Evolutionary conservation across 1,140 invertebrate genomes (phyloP), one percentile per base, ranked within the genome.

Genomic region (Probaryconus sp.): DNA sequence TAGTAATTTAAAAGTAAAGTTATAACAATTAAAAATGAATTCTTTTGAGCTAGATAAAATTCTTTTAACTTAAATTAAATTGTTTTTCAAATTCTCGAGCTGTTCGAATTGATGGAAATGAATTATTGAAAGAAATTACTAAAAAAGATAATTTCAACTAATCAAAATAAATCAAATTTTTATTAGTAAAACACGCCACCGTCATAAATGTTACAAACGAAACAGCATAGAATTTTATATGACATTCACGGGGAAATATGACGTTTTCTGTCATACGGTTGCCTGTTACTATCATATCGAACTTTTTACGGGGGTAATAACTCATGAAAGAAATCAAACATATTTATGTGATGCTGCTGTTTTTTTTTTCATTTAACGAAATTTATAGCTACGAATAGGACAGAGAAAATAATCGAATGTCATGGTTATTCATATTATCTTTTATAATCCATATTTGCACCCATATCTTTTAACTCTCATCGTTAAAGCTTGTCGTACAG

Each of bases 361-460:
- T 56, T 67, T n/a, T n/a, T n/a, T n/a, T 56, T 56, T 55, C 40
- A 65, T 53, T 47, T 51, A 28, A 18, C n/a, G 2, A 30, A 65
- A 65, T 55, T 65, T 65, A 53, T 64, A 21, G 28, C 0, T 48
- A 5, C 5, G 31, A 30, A n/a, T 9, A 14, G 5, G 5, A 11
- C 5, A 5, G 3, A 17, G 3, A 40, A 24, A 24, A 43, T 31
- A 38, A 42, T 18, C 16, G 21, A 24, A 10, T 2, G 35, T 13
- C 35, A 5, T 17, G 16, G 17, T 40, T 40, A 40, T 14, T 40
- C 38, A 21, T 40, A n/a, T n/a, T n/a, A n/a, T n/a, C n/a, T n/a
- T n/a, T n/a, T n/a, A n/a, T n/a, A n/a, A n/a, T n/a, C n/a, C n/a
- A n/a, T n/a, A n/a, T n/a, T n/a, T n/a, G n/a, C n/a, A n/a, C n/a